Conservation (phyloP, 2,888 invertebrate species). For the Abrostola tripartita region DNA sequence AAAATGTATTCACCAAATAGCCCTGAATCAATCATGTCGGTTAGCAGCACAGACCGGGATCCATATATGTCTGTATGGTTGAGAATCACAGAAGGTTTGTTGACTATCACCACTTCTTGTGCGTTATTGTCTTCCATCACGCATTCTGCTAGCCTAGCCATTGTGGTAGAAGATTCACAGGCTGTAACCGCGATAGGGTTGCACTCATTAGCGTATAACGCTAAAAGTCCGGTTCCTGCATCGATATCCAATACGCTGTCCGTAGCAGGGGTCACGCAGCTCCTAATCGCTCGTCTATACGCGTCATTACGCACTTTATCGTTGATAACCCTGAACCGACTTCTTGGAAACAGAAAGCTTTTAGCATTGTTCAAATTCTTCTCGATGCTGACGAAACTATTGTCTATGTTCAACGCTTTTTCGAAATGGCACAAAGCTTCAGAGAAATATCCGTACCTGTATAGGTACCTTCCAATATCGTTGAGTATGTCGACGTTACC, state of each 20-base stretch:
- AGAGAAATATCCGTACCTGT: slow-evolving; percentile 72
- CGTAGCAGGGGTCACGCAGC: slow-evolving; percentile 17
- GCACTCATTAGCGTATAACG: slow-evolving; percentile 87
- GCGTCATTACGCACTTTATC: slow-evolving; percentile 43
- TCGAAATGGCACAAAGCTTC: slow-evolving; percentile 84
- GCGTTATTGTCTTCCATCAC: slow-evolving; percentile 38
- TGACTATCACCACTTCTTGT: slow-evolving; percentile 22
- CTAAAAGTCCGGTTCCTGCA: slow-evolving; percentile 77
- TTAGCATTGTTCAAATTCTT: slow-evolving; percentile 46
- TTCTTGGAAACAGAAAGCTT: slow-evolving; percentile 25
- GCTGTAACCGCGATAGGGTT: slow-evolving; percentile 69
- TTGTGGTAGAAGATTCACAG: slow-evolving; percentile 28
- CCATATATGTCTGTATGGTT: slow-evolving; percentile 26
- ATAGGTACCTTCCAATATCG: slow-evolving; percentile 35
- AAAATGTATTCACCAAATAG: slow-evolving; percentile 73
- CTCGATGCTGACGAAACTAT: slow-evolving; percentile 72
- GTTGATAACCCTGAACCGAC: slow-evolving; percentile 31
- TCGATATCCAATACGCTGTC: slow-evolving; percentile 46
- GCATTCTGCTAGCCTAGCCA: slow-evolving; percentile 34
- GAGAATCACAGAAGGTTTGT: slow-evolving; percentile 22
- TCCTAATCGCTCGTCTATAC: slow-evolving; percentile 40
- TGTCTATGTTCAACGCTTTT: slow-evolving; percentile 79
- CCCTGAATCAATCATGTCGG: slow-evolving; percentile 38
- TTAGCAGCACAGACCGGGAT: slow-evolving; percentile 29
- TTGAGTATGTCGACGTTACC: slow-evolving; percentile 27